Percentiles rank a stretch among this genome's conserved stretches.
These are phyloP conservation scores for Microchirus variegatus DNA, from an alignment of 2,797 vertebrate genomes.

Conservation along the genomic window DNA sequence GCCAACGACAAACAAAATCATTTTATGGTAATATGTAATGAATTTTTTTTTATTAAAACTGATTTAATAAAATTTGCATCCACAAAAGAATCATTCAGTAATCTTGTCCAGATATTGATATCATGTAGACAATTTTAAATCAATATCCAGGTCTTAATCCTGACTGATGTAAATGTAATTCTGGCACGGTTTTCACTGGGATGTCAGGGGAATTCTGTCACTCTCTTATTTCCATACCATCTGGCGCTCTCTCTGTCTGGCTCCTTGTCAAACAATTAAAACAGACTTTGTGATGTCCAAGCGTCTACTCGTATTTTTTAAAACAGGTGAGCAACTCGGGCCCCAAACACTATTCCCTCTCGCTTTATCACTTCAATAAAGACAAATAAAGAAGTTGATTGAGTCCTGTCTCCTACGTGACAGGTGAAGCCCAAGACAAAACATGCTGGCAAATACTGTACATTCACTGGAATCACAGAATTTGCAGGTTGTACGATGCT, in stretches of 20 bases:
- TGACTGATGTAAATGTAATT: no score
- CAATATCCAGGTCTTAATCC: no score
- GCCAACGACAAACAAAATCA: no score
- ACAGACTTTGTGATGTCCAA: constrained; percentile 25
- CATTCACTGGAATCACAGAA: constrained; percentile 60
- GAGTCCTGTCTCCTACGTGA: constrained; percentile 56
- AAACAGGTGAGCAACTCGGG: constrained; percentile 22
- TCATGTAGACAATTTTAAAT: no score
- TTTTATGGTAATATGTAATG: no score
- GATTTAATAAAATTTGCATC: no score
- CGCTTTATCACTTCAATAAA: constrained; percentile 36
- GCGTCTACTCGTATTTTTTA: constrained; percentile 45
- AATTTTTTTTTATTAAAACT: no score
- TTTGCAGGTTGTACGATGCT: constrained; percentile 42
- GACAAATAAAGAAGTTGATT: constrained; percentile 42
- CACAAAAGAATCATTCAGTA: no score
- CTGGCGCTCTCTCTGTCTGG: constrained; percentile 18
- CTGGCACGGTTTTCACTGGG: background rate
- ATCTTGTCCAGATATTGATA: no score
- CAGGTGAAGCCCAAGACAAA: constrained; percentile 46
- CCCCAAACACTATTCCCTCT: constrained; percentile 18
- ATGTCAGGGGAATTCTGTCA: constrained; percentile 16
- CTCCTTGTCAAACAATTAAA: constrained; percentile 27
- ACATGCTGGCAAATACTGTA: constrained; percentile 42
- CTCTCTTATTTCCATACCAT: constrained; percentile 6